Base-by-base conservation (phyloP, 2,888 invertebrate species). In the Mythimna albipuncta region DNA sequence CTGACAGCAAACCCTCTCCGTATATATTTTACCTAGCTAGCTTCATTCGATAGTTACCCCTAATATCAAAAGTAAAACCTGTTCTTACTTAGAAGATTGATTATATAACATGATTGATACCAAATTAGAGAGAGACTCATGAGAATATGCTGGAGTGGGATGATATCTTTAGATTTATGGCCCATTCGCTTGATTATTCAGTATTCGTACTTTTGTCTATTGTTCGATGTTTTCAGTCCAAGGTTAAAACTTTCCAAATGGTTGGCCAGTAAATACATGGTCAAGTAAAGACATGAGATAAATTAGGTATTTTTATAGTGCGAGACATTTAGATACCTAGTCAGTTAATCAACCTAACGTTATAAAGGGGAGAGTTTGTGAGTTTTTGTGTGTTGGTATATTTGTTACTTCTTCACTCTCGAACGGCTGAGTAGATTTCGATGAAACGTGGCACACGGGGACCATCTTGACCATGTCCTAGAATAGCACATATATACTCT, bases 161-260 rank as follows among this genome's bases (percentile, higher is more conserved):
- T 72, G 66, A 69, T 81, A 68, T 74, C 50, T 55, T 61, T 59
- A 52, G 58, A 66, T 72, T 77, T 77, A 85, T 71, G 59, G 38
- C 47, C 64, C 73, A 86, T 84, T 86, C 16, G 59, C 21, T 72
- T 81, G 72, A 83, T 79, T 74, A 73, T 67, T 77, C 58, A 57
- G 32, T 63, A 59, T 59, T 67, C 66, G 57, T 87, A 67, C 61
- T 76, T 57, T 63, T 61, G 54, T 13, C 55, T 70, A 71, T 67
- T 75, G 69, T 80, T 50, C 59, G 61, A 71, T 59, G 52, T 73
- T 71, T 73, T 52, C 50, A 65, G 69, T 69, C 62, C 79, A 83
- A 83, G 85, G 85, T 41, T 58, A 75, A 63, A 59, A 50, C 44
- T 64, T 52, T 54, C n/a, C 7, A 44, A 57, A 21, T 61, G 32